Percentiles rank a stretch among this genome's conserved stretches.
These are phyloP conservation scores for Micoletzkya japonica DNA, from an alignment of 2,888 invertebrate species.

Conservation along the genomic window DNA sequence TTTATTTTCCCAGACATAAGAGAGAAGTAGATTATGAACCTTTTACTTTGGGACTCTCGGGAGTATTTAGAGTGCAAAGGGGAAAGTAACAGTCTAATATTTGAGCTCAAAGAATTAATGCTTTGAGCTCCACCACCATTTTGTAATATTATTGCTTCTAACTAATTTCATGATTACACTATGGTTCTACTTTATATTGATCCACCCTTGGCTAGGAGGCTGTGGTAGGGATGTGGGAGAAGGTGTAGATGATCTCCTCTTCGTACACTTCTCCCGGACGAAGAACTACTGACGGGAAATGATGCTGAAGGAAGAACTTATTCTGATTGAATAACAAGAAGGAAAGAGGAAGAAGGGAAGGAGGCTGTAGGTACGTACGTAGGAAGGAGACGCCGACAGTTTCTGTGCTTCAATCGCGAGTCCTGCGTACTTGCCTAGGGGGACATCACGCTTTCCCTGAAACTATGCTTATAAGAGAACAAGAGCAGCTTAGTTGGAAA, in stretches of 20 bases:
- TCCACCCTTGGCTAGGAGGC: no score
- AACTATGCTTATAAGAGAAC: not conserved
- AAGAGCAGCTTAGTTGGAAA: no score
- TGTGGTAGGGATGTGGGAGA: slow-evolving; percentile 32
- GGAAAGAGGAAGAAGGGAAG: not conserved
- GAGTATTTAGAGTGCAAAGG: no score
- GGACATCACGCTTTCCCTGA: slow-evolving; percentile 13
- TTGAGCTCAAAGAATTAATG: no score
- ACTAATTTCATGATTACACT: no score
- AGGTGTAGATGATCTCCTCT: slow-evolving; percentile 44
- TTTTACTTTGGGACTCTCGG: no score
- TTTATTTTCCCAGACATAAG: no score
- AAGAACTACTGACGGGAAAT: slow-evolving; percentile 38
- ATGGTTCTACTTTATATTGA: no score
- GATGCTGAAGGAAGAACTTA: slow-evolving; percentile 31
- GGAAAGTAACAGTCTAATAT: no score
- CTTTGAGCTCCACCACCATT: no score
- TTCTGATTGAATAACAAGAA: not conserved
- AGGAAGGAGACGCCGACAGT: slow-evolving; percentile 38
- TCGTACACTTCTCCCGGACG: slow-evolving; percentile 34
- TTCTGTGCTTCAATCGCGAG: slow-evolving; percentile 48
- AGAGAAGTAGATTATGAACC: no score
- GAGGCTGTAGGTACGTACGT: slow-evolving; percentile 12
- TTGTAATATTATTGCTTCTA: no score
- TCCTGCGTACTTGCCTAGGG: slow-evolving; percentile 31